Percentiles rank a stretch among this genome's conserved stretches.
These are phyloP conservation scores for Yponomeuta sedellus DNA, from an alignment of 2,888 invertebrate genomes.

Conservation along the genomic window DNA sequence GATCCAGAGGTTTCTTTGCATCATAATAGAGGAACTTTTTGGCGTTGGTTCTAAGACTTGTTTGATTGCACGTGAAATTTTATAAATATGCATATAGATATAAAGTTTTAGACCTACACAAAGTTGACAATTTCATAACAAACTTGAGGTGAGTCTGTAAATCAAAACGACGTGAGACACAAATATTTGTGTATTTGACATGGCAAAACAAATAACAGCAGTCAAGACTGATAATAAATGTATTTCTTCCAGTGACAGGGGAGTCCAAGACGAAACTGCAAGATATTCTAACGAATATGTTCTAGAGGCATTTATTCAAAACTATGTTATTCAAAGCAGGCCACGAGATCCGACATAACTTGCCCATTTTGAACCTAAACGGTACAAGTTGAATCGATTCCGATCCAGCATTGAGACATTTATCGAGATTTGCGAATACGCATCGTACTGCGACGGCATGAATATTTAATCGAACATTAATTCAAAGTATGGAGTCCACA, in stretches of 20 bases:
- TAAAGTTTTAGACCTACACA: too few relatives aligned
- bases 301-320: conserved; percentile 31
- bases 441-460: conserved; percentile 35
- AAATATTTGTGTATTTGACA: not conserved
- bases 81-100: too few relatives aligned
- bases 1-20: not conserved
- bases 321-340: conserved; percentile 42
- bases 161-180: not conserved
- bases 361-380: conserved; percentile 11
- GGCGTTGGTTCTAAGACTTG: too few relatives aligned
- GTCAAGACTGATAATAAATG: not conserved
- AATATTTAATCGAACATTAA: conserved; percentile 40
- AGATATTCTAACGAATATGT: conserved; percentile 1
- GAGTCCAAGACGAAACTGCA: conserved; percentile 1
- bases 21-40: not conserved
- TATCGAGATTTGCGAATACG: conserved; percentile 37
- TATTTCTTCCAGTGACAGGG: not conserved
- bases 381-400: conserved; percentile 16
- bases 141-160: too few relatives aligned
- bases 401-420: conserved; percentile 30
- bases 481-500: conserved; percentile 8
- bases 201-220: not conserved
- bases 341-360: conserved; percentile 15
- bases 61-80: too few relatives aligned
- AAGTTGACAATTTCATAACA: too few relatives aligned